phyloP scores from a whole-genome alignment of 2,797 vertebrate species.

The Gymnothorax reevesii region DNA sequence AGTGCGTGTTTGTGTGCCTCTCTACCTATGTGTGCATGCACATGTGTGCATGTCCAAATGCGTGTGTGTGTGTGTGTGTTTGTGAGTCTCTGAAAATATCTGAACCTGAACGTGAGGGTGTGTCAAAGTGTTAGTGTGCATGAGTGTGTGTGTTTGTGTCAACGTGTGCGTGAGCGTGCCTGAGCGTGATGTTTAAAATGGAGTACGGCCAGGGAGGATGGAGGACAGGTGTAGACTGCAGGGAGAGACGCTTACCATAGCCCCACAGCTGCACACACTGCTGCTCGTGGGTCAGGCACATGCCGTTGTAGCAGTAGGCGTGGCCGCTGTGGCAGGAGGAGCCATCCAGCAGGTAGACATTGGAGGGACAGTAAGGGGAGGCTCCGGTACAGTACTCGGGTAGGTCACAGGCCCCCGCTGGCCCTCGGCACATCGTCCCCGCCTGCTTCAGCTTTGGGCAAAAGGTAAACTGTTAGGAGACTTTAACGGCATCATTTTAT shows the following conservation, averaged over 20 bases:
- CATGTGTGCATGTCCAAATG: not conserved
- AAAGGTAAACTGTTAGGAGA: not conserved
- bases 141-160: not conserved
- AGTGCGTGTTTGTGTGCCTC: not conserved
- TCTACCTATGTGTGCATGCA: not conserved
- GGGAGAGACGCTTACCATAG: constrained; percentile 71
- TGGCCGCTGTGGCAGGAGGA: constrained; percentile 74
- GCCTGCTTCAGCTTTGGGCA: constrained; percentile 79
- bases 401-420: constrained; percentile 86
- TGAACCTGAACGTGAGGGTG: not conserved
- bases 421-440: constrained; percentile 82
- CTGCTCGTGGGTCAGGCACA: constrained; percentile 88
- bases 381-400: constrained; percentile 91
- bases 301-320: constrained; percentile 89
- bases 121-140: not conserved
- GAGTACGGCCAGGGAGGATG: not conserved
- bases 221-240: not conserved
- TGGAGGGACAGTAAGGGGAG: constrained; percentile 84
- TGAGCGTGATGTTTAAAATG: not conserved
- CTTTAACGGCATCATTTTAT: not conserved
- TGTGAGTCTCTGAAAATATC: not conserved
- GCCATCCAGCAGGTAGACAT: constrained; percentile 88
- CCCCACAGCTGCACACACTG: constrained; percentile 94
- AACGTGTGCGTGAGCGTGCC: not conserved
- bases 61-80: not conserved